Conservation (phyloP, 2,797 vertebrate genomes). For the Cryptoblepharus egeriae region DNA sequence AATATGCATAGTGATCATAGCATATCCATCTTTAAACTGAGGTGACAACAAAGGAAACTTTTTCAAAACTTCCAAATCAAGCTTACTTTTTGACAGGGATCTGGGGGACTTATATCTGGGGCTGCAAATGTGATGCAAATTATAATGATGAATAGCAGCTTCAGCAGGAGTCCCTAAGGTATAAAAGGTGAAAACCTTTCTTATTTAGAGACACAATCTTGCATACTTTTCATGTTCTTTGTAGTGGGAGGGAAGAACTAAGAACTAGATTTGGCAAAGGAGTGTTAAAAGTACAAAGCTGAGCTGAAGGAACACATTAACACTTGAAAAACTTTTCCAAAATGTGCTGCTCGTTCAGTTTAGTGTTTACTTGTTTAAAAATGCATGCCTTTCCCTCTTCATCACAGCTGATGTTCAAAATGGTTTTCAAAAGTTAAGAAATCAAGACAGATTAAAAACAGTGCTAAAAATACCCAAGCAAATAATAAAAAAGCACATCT, state of each 20-base stretch:
- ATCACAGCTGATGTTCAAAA: too few relatives aligned
- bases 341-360: background rate
- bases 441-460: too few relatives aligned
- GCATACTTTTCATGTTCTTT: background rate
- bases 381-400: background rate
- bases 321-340: background rate
- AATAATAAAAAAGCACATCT: too few relatives aligned
- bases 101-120: constrained; percentile 4
- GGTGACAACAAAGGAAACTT: constrained; percentile 22
- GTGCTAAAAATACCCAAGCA: too few relatives aligned
- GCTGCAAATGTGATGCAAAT: background rate
- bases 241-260: background rate
- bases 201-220: background rate
- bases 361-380: background rate
- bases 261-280: constrained; percentile 9
- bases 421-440: too few relatives aligned
- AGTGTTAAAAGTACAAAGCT: background rate
- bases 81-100: background rate
- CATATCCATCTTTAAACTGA: constrained; percentile 5
- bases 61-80: constrained; percentile 18
- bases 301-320: background rate
- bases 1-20: constrained; percentile 4
- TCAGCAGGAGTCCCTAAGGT: background rate
- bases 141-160: background rate
- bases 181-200: background rate